Conservation (phyloP, 2,113 vertebrate genomes). For the Tachysurus vachellii region DNA sequence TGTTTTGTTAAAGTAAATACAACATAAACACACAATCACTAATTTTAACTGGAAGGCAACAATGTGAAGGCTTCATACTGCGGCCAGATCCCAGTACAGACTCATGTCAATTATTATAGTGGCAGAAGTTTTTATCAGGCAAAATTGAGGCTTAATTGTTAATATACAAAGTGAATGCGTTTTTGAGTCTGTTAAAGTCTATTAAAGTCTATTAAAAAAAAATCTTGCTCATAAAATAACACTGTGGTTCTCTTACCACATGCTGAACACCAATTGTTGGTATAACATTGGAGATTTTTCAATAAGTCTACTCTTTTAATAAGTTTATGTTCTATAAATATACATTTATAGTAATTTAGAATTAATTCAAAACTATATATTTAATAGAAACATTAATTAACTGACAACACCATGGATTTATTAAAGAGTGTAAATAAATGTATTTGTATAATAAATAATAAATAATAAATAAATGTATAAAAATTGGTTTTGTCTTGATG, state of each 20-base stretch:
- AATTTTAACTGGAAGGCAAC: background rate
- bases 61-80: background rate
- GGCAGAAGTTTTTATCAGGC: background rate
- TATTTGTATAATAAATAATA: too few relatives aligned
- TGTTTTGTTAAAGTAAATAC: background rate
- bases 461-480: too few relatives aligned
- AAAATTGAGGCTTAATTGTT: background rate
- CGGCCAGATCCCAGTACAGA: background rate
- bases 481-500: slow-evolving; percentile 19
- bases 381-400: background rate
- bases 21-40: background rate
- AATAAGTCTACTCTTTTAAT: background rate
- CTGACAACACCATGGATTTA: background rate
- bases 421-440: background rate
- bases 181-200: background rate
- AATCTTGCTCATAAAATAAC: background rate
- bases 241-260: background rate
- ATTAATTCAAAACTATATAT: background rate
- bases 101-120: background rate
- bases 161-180: background rate
- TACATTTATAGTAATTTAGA: background rate
- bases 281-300: background rate
- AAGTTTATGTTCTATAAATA: background rate
- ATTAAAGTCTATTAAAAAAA: background rate
- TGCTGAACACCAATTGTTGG: background rate